A percentile compares a stretch with the other conserved stretches of the same genome.
Evolutionary conservation across 2,888 invertebrate genomes (phyloP).

Genomic region (Allolobophora icterica): DNA sequence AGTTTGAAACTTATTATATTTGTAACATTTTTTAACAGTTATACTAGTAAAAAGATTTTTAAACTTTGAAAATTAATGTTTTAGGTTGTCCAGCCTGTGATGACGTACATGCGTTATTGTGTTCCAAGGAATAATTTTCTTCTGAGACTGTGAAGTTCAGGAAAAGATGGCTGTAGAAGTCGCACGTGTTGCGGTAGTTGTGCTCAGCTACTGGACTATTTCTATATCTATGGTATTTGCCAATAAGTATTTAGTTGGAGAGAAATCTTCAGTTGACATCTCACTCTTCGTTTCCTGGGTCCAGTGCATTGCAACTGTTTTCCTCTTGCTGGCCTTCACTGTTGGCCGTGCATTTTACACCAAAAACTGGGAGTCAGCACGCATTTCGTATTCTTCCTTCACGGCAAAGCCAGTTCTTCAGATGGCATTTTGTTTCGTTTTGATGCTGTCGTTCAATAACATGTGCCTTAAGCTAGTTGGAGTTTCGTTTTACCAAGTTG

Average conservation of each 20-base stretch:
- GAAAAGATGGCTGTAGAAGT: constrained; percentile 35
- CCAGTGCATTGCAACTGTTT: constrained; percentile 58
- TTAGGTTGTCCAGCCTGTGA: constrained; percentile 10
- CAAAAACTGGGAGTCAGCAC: constrained; percentile 3
- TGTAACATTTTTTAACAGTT: background rate
- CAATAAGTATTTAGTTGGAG: constrained; percentile 81
- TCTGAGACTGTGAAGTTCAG: background rate
- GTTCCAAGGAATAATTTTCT: background rate
- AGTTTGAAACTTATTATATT: background rate
- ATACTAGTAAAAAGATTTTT: background rate
- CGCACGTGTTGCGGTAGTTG: constrained; percentile 46
- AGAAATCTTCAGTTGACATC: constrained; percentile 63
- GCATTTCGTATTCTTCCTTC: background rate
- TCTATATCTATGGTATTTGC: constrained; percentile 94
- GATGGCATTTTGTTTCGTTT: constrained; percentile 57
- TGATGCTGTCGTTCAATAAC: constrained; percentile 62
- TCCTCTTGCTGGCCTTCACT: constrained; percentile 48
- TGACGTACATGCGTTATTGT: background rate
- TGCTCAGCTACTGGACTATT: constrained; percentile 73
- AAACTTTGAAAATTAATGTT: background rate
- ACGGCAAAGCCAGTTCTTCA: constrained; percentile 51
- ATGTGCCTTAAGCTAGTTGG: constrained; percentile 64
- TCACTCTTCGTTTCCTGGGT: constrained; percentile 64
- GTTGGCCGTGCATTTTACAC: background rate
- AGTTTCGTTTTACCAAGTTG: constrained; percentile 64